Base-by-base conservation (phyloP, 2,113 vertebrate species). In the Electrona antarctica region DNA sequence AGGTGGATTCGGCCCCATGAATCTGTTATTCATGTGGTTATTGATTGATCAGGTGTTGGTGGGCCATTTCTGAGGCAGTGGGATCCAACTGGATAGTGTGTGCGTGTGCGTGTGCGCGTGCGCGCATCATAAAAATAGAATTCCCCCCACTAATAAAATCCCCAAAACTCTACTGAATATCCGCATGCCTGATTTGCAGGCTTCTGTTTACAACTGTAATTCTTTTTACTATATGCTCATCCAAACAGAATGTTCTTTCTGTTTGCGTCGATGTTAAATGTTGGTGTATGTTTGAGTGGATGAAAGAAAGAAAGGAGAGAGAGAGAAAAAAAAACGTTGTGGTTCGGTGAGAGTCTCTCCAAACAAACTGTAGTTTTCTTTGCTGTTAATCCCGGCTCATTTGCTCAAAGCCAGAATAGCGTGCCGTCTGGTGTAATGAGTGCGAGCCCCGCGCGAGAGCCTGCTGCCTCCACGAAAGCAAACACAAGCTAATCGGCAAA, bases 401-500 rank as follows among this genome's bases (percentile, higher is more conserved):
- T 60, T 71, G 33, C 69, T 69, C 0, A 0, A 57, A 49, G 61
- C 75, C 29, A 47, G 60, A 79, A 71, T 78, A 77, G 73, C 33
- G 33, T 57, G 41, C 66, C 52, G 65, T 48, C 60, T 52, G 28
- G 10, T 64, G 61, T 76, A 69, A 81, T 77, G 79, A 74, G 73
- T 65, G 57, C 15, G 62, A 50, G 63, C 8, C 48, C 2, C 48
- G 45, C 21, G 72, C 58, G 45, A 41, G 62, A 64, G 69, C 28
- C 60, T 50, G 48, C 69, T 50, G 48, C 69, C 74, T 50, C 60
- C 45, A 49, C 3, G 51, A 83, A 80, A 76, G 75, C 72, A 84
- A 86, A 87, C 76, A 81, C 59, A 21, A 48, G 13, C 13, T 54
- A 73, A 77, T 77, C 68, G 49, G 66, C 63, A 83, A 77, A 83